Conservation (phyloP, 1,140 invertebrate genomes). For the Bilobella aurantiaca region DNA sequence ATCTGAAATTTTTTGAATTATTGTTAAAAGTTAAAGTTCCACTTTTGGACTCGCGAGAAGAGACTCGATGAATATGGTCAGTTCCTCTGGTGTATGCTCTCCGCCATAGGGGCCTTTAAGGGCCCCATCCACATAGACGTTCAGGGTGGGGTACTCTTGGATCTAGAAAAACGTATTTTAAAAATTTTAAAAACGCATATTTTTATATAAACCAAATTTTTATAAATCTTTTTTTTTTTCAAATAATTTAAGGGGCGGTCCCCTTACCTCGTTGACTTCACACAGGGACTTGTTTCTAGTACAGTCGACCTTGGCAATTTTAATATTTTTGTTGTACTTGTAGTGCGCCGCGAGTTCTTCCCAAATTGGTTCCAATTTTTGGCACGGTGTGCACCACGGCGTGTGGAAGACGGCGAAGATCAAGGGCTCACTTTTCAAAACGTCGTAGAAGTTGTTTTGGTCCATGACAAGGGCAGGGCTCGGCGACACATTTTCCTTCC, state of each 20-base stretch:
- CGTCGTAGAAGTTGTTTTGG: slow-evolving; percentile 33
- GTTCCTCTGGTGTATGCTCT: not conserved
- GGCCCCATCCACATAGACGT: slow-evolving; percentile 12
- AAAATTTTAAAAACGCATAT: too few relatives aligned
- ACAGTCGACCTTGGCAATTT: slow-evolving; percentile 62
- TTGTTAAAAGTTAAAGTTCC: too few relatives aligned
- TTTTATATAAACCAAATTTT: too few relatives aligned
- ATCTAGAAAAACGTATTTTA: slow-evolving; percentile 10
- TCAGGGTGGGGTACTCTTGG: slow-evolving; percentile 29
- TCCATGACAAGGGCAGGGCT: slow-evolving; percentile 30
- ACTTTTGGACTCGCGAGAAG: not conserved
- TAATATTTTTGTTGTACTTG: slow-evolving; percentile 42
- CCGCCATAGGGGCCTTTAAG: slow-evolving; percentile 12
- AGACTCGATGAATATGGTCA: not conserved
- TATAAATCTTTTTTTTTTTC: too few relatives aligned
- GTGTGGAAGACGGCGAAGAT: slow-evolving; percentile 28
- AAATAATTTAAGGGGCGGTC: too few relatives aligned
- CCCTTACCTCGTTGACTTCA: slow-evolving; percentile 50
- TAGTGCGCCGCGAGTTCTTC: slow-evolving; percentile 58
- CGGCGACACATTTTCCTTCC: slow-evolving; percentile 36
- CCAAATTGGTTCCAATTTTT: slow-evolving; percentile 53
- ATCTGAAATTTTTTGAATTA: too few relatives aligned
- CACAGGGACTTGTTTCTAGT: slow-evolving; percentile 55
- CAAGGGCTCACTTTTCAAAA: slow-evolving; percentile 17
- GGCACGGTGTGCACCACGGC: slow-evolving; percentile 25